Conservation (phyloP, 2,888 invertebrate species). For the Agelastica alni region DNA sequence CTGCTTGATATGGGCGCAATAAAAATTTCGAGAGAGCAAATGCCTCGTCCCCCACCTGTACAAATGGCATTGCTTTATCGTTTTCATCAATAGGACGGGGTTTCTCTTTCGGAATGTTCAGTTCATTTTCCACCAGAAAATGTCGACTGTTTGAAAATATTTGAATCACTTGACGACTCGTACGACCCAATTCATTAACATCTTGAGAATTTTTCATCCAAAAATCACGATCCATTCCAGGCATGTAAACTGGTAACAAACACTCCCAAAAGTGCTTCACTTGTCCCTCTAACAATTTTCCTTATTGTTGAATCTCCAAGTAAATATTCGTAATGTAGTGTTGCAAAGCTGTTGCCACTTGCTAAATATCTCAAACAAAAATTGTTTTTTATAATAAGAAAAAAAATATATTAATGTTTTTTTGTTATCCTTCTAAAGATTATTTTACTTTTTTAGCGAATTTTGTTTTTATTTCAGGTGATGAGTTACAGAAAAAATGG, state of each 20-base stretch:
- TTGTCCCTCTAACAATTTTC: too few relatives aligned
- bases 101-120: background rate
- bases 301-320: slow-evolving; percentile 8
- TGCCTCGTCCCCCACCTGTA: slow-evolving; percentile 3
- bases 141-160: slow-evolving; percentile 1
- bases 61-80: slow-evolving; percentile 1
- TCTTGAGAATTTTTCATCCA: background rate
- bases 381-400: too few relatives aligned
- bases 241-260: slow-evolving; percentile 7
- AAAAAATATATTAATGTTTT: too few relatives aligned
- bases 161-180: slow-evolving; percentile 1
- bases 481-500: background rate
- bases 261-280: background rate
- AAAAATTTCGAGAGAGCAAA: background rate
- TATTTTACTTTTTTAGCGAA: too few relatives aligned
- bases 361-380: background rate
- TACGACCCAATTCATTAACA: background rate
- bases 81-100: background rate
- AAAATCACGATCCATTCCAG: background rate
- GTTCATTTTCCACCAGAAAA: background rate
- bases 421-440: too few relatives aligned
- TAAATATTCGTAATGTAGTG: slow-evolving; percentile 4
- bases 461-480: background rate
- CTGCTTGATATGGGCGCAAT: background rate
- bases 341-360: background rate